Percentiles rank a stretch among this genome's conserved stretches.
These are phyloP conservation scores for Panagrolaimus sp. DNA, from an alignment of 1,140 invertebrate genomes.

Conservation along the genomic window DNA sequence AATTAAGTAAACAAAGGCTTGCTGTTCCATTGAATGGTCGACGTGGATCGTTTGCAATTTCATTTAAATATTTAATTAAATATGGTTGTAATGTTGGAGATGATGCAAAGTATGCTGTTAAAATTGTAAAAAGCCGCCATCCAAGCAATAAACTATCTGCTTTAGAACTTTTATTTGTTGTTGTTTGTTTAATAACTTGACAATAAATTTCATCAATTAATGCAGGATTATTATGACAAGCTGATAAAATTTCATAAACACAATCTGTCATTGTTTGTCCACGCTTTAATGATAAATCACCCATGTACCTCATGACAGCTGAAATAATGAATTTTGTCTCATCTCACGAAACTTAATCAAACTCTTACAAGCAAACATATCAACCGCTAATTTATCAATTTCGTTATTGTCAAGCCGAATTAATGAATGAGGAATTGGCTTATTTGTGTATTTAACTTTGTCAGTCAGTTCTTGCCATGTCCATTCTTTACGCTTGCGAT, in stretches of 20 bases:
- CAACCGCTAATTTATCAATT: conserved; percentile 75
- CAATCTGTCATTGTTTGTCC: conserved; percentile 81
- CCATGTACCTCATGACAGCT: conserved; percentile 89
- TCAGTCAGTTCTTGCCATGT: conserved; percentile 90
- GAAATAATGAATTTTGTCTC: conserved; percentile 40
- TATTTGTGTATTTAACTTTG: conserved; percentile 82
- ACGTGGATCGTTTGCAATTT: conserved; percentile 83
- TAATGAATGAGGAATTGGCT: conserved; percentile 71
- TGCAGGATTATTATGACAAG: conserved; percentile 84
- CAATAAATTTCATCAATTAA: conserved; percentile 94
- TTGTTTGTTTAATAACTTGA: conserved; percentile 97
- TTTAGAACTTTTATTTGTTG: conserved; percentile 83
- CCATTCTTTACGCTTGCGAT: conserved; percentile 64
- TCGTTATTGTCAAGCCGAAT: conserved; percentile 74
- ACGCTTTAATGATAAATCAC: conserved; percentile 72
- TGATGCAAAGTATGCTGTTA: conserved; percentile 92
- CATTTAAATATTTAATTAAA: conserved; percentile 87
- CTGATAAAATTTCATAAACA: conserved; percentile 89
- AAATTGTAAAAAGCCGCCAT: conserved; percentile 91
- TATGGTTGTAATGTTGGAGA: conserved; percentile 84
- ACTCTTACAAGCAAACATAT: conserved; percentile 72
- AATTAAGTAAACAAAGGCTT: conserved; percentile 83
- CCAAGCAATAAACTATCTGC: conserved; percentile 76
- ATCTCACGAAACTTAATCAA: too few species aligned
- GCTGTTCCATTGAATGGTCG: conserved; percentile 79